Percentiles rank a stretch among this genome's conserved stretches.
These are phyloP conservation scores for Ceratoteleas bidentatus DNA, from an alignment of 1,140 invertebrate species.

Conservation along the genomic window DNA sequence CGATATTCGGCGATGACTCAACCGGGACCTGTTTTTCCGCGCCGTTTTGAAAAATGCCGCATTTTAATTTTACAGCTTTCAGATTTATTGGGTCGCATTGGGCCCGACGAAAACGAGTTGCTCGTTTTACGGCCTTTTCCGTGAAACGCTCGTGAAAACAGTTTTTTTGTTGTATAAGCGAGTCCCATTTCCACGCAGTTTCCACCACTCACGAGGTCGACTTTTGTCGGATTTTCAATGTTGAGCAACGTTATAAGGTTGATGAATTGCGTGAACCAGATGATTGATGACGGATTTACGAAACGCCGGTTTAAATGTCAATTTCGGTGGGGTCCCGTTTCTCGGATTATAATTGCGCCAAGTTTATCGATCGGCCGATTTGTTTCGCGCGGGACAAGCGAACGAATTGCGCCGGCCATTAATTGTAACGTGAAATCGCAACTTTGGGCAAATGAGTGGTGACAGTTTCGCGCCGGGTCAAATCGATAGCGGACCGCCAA, in stretches of 20 bases:
- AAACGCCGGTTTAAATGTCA: slow-evolving; percentile 46
- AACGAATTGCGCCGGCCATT: slow-evolving; percentile 36
- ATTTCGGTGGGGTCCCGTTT: slow-evolving; percentile 32
- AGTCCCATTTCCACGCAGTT: slow-evolving; percentile 42
- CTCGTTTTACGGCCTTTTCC: slow-evolving; percentile 38
- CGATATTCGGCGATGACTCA: too few relatives aligned
- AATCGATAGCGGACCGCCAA: slow-evolving; percentile 15
- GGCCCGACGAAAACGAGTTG: slow-evolving; percentile 11
- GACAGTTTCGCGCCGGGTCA: slow-evolving; percentile 16
- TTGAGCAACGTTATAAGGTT: slow-evolving; percentile 50
- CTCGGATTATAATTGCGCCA: slow-evolving; percentile 42
- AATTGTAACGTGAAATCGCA: slow-evolving; percentile 22
- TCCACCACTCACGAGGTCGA: slow-evolving; percentile 36
- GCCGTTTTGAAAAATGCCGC: neutral
- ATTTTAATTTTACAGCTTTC: neutral
- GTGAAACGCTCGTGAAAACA: slow-evolving; percentile 38
- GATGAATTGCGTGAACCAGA: slow-evolving; percentile 40
- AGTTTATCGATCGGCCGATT: slow-evolving; percentile 41
- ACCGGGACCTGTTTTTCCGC: too few relatives aligned
- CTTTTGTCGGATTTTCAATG: slow-evolving; percentile 47
- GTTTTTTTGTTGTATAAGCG: slow-evolving; percentile 42
- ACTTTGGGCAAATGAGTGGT: slow-evolving; percentile 21
- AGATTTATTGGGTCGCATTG: too few relatives aligned
- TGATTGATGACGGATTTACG: slow-evolving; percentile 53
- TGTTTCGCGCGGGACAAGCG: slow-evolving; percentile 21